Conservation (phyloP, 2,797 vertebrate genomes). For the Crenuchus spilurus region DNA sequence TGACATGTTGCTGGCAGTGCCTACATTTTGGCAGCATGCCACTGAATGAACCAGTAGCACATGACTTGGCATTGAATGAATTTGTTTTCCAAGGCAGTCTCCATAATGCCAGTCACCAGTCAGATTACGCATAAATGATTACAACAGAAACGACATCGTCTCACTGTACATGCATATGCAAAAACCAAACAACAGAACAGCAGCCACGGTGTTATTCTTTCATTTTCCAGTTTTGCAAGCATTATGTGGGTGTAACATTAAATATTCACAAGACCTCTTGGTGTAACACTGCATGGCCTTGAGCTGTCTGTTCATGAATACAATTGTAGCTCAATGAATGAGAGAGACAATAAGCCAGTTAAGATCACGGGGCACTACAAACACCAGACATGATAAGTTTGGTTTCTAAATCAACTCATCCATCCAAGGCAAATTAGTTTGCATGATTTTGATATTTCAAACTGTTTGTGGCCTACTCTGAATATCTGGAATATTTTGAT, state of each 20-base stretch:
- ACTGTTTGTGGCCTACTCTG: not conserved
- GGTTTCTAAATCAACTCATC: not conserved
- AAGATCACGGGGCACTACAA: not conserved
- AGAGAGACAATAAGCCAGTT: not conserved
- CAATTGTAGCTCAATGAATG: not conserved
- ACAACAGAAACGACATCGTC: slow-evolving; percentile 2
- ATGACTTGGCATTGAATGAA: slow-evolving; percentile 38
- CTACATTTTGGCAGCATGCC: slow-evolving; percentile 43
- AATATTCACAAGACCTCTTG: slow-evolving; percentile 10
- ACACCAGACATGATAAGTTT: not conserved
- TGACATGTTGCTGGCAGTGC: slow-evolving; percentile 39
- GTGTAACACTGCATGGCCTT: not conserved
- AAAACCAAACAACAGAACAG: not conserved
- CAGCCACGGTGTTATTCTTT: slow-evolving; percentile 2
- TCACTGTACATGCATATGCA: slow-evolving; percentile 3
- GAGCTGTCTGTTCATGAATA: slow-evolving; percentile 11
- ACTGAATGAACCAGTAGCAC: slow-evolving; percentile 9
- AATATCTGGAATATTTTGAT: no score
- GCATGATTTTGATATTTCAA: not conserved
- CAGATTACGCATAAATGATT: slow-evolving; percentile 4
- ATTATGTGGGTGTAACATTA: not conserved
- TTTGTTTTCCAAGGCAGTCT: slow-evolving; percentile 41
- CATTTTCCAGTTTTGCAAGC: not conserved
- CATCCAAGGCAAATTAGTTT: not conserved
- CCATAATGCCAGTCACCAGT: slow-evolving; percentile 14